Percentiles rank a stretch among this genome's conserved stretches.
Conservation (phyloP, 2,113 vertebrate genomes). For the Silurus glanis region DNA sequence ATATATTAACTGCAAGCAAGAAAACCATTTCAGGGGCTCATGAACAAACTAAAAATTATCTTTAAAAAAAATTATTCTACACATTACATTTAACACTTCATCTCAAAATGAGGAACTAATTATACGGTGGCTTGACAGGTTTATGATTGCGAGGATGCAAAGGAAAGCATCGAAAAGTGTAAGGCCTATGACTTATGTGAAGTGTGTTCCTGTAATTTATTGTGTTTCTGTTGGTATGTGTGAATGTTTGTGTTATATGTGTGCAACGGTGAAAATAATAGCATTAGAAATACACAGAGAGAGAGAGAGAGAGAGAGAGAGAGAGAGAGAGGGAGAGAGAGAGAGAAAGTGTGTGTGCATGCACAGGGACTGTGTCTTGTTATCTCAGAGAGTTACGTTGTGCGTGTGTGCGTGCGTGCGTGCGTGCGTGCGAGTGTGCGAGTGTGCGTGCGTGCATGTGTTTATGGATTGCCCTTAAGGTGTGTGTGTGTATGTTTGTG, state of each 20-base stretch:
- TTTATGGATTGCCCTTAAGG: conserved; percentile 67
- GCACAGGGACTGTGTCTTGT: conserved; percentile 44
- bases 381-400: not conserved
- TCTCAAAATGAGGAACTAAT: not conserved
- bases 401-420: conserved; percentile 15
- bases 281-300: not conserved
- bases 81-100: not conserved
- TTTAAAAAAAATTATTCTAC: not conserved
- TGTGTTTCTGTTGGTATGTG: conserved; percentile 21
- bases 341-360: conserved; percentile 56
- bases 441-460: conserved; percentile 28
- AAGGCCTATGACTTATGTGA: not conserved
- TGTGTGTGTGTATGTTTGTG: conserved; percentile 67
- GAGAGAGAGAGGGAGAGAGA: conserved; percentile 6
- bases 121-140: not conserved
- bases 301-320: not conserved
- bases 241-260: conserved; percentile 19
- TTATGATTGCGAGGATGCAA: not conserved
- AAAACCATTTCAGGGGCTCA: not conserved
- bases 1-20: not conserved
- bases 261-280: not conserved
- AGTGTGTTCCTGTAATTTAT: not conserved
- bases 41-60: not conserved
- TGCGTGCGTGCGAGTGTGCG: conserved; percentile 37
- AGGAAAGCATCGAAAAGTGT: conserved; percentile 7